These are phyloP conservation scores for Frieseomelitta varia DNA, from an alignment of 1,140 invertebrate genomes.

Conservation along the genomic window DNA sequence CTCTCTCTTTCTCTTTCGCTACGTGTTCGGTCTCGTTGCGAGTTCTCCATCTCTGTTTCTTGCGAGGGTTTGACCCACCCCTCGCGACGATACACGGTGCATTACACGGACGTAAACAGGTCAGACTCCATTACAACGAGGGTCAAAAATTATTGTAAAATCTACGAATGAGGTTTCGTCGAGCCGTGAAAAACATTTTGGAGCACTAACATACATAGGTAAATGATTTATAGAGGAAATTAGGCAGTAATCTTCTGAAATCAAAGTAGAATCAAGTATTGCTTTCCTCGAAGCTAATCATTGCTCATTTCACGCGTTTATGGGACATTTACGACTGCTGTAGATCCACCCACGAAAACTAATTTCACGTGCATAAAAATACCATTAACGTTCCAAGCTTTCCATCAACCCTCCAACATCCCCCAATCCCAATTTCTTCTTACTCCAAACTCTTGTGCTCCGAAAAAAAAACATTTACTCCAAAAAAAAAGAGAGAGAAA, in stretches of 20 bases:
- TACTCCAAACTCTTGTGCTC: neutral
- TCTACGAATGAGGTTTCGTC: neutral
- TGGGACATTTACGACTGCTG: no score
- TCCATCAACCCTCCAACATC: neutral
- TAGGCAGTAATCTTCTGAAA: no score
- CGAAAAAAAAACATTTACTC: neutral
- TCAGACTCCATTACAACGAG: neutral
- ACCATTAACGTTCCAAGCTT: neutral
- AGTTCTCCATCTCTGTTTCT: neutral
- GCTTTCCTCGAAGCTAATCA: no score
- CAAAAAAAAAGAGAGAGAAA: neutral
- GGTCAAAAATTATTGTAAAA: neutral
- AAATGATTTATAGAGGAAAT: no score
- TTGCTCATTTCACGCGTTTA: no score
- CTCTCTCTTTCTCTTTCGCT: neutral
- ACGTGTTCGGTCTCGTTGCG: neutral
- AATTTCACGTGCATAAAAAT: neutral
- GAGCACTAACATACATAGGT: no score
- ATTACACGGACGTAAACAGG: neutral
- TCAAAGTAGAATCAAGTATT: no score
- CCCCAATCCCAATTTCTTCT: neutral
- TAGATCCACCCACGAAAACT: neutral
- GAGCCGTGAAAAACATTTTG: neutral
- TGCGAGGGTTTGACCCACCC: conserved; percentile 14
- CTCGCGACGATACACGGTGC: neutral